Conservation (phyloP, 2,113 vertebrate species). For the Ceyx cyanopectus region DNA sequence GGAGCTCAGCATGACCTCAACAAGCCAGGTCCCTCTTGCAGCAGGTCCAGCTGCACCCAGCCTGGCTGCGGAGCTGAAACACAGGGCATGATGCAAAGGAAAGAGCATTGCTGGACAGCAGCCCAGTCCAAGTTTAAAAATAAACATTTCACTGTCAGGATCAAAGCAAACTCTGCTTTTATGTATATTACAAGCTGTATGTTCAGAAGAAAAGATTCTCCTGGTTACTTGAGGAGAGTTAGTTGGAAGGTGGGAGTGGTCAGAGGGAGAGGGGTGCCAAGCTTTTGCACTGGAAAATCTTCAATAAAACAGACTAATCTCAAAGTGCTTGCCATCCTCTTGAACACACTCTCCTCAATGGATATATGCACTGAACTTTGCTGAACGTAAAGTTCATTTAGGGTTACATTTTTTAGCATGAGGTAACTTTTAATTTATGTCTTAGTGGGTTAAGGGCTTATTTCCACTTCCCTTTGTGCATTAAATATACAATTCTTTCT, state of each 20-base stretch:
- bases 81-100: slow-evolving; percentile 59
- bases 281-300: slow-evolving; percentile 21
- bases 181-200: slow-evolving; percentile 73
- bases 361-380: background rate
- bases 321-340: background rate
- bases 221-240: slow-evolving; percentile 56
- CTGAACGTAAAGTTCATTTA: slow-evolving; percentile 3
- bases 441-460: slow-evolving; percentile 46
- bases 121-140: slow-evolving; percentile 82
- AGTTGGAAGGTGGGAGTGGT: background rate
- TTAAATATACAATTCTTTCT: slow-evolving; percentile 62
- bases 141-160: slow-evolving; percentile 81
- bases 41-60: slow-evolving; percentile 66
- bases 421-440: slow-evolving; percentile 27
- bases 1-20: slow-evolving; percentile 53
- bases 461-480: slow-evolving; percentile 18
- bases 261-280: background rate
- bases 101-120: slow-evolving; percentile 77
- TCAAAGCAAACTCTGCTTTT: slow-evolving; percentile 81
- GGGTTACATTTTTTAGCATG: background rate
- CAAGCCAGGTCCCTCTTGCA: slow-evolving; percentile 59
- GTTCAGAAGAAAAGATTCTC: slow-evolving; percentile 66
- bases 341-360: background rate
- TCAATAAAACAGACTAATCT: slow-evolving; percentile 26
- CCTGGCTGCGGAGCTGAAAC: slow-evolving; percentile 62